Percentiles rank a stretch among this genome's conserved stretches.
Evolutionary conservation across 2,888 invertebrate species (phyloP).

Genomic region (Aquatica leii): DNA sequence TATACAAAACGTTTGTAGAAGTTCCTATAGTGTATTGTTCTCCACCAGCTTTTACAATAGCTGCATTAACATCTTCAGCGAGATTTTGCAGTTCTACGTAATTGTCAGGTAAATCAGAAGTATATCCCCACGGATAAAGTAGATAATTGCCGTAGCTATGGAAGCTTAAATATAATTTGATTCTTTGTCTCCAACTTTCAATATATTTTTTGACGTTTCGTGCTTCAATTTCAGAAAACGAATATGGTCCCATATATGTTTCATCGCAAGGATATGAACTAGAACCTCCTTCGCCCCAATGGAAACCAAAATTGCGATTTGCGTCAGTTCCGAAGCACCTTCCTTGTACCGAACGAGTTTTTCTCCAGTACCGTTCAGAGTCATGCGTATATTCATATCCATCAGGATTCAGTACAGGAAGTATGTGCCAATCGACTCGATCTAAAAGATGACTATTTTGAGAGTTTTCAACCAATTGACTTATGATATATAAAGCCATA

Average conservation of each 20-base stretch:
- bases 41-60: constrained; percentile 56
- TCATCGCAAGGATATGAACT: constrained; percentile 58
- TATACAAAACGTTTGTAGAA: constrained; percentile 61
- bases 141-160: constrained; percentile 80
- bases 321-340: constrained; percentile 75
- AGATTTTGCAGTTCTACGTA: constrained; percentile 66
- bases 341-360: constrained; percentile 66
- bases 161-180: constrained; percentile 75
- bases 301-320: constrained; percentile 77
- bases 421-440: constrained; percentile 61
- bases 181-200: constrained; percentile 62
- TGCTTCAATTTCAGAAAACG: constrained; percentile 68
- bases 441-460: constrained; percentile 54
- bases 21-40: constrained; percentile 64
- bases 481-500: constrained; percentile 66
- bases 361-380: too few species aligned
- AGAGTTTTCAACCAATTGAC: constrained; percentile 62
- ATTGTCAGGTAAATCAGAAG: constrained; percentile 67
- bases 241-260: constrained; percentile 59
- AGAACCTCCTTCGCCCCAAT: constrained; percentile 67
- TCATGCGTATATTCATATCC: constrained; percentile 64
- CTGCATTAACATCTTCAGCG: constrained; percentile 31
- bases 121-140: constrained; percentile 75
- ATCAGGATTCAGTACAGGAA: constrained; percentile 65
- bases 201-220: too few species aligned